phyloP scores from a whole-genome alignment of 1,140 invertebrate genomes.

The Hyles euphorbiae region DNA sequence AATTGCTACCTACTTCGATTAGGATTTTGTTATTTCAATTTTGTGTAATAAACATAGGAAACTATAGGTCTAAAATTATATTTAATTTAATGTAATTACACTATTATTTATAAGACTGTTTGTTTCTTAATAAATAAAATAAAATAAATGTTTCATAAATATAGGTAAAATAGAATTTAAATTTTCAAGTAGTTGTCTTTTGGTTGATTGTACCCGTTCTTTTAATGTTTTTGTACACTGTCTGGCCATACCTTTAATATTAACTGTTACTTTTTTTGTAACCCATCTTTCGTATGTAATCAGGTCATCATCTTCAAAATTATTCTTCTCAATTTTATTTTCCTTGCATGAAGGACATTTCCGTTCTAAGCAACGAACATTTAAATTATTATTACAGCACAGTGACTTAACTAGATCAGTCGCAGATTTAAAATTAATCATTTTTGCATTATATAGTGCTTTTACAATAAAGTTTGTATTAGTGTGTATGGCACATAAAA shows the following conservation, averaged over 20 bases:
- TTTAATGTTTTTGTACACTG: constrained; percentile 11
- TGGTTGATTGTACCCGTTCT: constrained; percentile 7
- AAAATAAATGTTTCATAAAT: constrained; percentile 15
- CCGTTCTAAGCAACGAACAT: constrained; percentile 18
- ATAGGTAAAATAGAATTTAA: constrained; percentile 9
- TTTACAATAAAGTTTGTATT: constrained; percentile 18
- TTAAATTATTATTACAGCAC: constrained; percentile 12
- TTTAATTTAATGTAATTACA: too few species aligned
- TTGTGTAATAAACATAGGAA: too few species aligned
- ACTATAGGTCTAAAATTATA: too few species aligned
- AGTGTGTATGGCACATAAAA: constrained; percentile 10
- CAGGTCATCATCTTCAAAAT: constrained; percentile 14
- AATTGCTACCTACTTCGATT: too few species aligned
- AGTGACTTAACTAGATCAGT: constrained; percentile 11
- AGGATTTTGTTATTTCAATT: too few species aligned
- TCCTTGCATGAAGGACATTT: constrained; percentile 19
- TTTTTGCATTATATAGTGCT: constrained; percentile 15
- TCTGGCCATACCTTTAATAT: constrained; percentile 11
- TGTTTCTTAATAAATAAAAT: constrained; percentile 16
- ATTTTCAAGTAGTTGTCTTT: constrained; percentile 3
- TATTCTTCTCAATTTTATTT: constrained; percentile 12
- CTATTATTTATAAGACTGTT: too few species aligned
- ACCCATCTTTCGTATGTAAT: constrained; percentile 21
- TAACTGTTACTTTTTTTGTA: constrained; percentile 9
- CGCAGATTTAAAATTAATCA: constrained; percentile 12